Evolutionary conservation across 2,888 invertebrate species (phyloP), one percentile per base, ranked within the genome.

Genomic region (Drosophila peninsularis): DNA sequence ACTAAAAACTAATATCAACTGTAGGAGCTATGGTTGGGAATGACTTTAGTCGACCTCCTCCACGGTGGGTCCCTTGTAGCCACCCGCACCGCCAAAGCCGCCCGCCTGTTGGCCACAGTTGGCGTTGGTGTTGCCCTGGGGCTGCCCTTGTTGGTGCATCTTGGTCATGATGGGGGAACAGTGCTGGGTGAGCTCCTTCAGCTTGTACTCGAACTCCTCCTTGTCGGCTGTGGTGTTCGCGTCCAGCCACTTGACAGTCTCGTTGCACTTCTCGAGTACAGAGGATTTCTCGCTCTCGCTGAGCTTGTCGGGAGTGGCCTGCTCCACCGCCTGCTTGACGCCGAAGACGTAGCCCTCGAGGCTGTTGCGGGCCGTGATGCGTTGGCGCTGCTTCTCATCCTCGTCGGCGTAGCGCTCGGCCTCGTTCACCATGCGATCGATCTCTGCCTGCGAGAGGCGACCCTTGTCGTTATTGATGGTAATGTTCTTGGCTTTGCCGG

Each of bases 391-490:
- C 42, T 66, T 47, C 69, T 66, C 66, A 50, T 66, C 66, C 19
- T 66, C 66, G 21, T 66, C 95, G 50, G 94, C 94, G 92, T 95
- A 96, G 52, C 92, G 93, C 86, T 96, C 96, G 0, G 96, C 96
- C 75, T 96, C 96, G 1, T 94, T 91, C 45, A 96, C 92, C 96
- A 96, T 96, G 66, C 95, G 93, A 75, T 97, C 96, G 76, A 96
- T 96, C 32, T 97, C 96, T 9, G 95, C 95, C 90, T 96, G 96
- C 21, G 96, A 96, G 55, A 97, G 93, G 9, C 96, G 94, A 0
- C 96, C 96, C 87, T 95, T 96, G 93, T 97, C 96, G 92, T 96
- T 96, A 90, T 95, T 96, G 75, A 97, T 97, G 45, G 95, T 95
- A 74, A 97, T 96, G 89, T 95, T 95, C 91, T 95, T 95, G 70